These are phyloP conservation scores for Gari tellinella DNA, from an alignment of 2,888 invertebrate genomes.

Conservation along the genomic window DNA sequence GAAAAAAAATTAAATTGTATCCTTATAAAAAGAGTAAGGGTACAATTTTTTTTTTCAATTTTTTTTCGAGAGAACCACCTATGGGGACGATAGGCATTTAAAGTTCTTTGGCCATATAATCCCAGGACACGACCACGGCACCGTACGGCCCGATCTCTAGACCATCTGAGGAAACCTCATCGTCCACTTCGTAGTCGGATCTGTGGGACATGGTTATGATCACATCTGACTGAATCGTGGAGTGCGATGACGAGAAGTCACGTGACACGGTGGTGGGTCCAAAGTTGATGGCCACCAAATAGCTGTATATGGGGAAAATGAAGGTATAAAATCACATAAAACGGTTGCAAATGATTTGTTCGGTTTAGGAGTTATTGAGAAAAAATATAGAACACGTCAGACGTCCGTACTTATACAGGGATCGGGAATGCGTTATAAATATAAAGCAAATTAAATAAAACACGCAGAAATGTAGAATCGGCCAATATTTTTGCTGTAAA, in stretches of 20 bases:
- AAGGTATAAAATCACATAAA: constrained; percentile 1
- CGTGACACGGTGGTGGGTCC: constrained; percentile 62
- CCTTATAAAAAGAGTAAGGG: too few species aligned
- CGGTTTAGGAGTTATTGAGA: too few species aligned
- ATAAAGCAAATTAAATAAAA: too few species aligned
- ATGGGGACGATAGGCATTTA: too few species aligned
- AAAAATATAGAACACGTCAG: too few species aligned
- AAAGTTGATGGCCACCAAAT: constrained; percentile 79
- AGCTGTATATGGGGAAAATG: constrained; percentile 59
- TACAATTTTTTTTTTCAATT: too few species aligned
- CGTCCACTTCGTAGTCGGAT: constrained; percentile 56
- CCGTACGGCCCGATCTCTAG: constrained; percentile 72
- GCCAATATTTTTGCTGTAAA: too few species aligned
- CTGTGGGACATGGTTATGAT: constrained; percentile 68
- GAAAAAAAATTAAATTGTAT: too few species aligned
- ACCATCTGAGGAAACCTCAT: constrained; percentile 56
- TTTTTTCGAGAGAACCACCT: too few species aligned
- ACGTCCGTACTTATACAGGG: too few species aligned
- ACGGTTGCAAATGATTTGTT: not conserved
- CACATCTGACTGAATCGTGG: constrained; percentile 64
- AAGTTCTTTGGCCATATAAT: constrained; percentile 75
- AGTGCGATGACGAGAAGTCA: constrained; percentile 67
- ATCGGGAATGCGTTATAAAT: too few species aligned
- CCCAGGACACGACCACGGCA: constrained; percentile 79
- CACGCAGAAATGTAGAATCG: too few species aligned